These are phyloP conservation scores for Schizopygopsis pylzovi DNA, from an alignment of 2,797 vertebrate species.

Conservation along the genomic window DNA sequence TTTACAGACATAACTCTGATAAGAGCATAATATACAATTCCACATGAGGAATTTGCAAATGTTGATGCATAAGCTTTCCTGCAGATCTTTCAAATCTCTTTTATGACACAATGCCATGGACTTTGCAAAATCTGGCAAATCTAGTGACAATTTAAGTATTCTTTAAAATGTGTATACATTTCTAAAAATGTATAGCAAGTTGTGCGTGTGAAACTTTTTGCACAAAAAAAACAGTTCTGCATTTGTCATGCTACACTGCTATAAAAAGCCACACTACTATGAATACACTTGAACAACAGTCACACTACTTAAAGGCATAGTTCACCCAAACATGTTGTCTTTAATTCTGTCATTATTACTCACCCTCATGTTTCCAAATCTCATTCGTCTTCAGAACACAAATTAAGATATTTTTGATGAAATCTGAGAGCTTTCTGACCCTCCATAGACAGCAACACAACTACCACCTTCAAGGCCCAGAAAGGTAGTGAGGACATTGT, in stretches of 20 bases:
- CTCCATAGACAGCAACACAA: background rate
- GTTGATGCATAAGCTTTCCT: background rate
- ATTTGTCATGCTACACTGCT: background rate
- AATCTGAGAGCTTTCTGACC: background rate
- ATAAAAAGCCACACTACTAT: background rate
- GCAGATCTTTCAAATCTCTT: background rate
- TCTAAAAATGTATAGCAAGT: background rate
- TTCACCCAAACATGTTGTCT: background rate
- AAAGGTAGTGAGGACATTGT: background rate
- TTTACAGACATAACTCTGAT: constrained; percentile 24
- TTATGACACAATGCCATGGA: background rate
- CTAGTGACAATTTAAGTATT: background rate
- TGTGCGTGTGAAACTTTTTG: background rate
- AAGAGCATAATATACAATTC: background rate
- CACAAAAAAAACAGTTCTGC: background rate
- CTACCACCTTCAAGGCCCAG: background rate
- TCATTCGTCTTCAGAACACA: background rate
- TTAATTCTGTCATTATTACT: background rate
- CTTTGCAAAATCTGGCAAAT: background rate
- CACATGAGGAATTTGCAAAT: background rate
- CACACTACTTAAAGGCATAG: background rate
- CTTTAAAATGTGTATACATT: background rate
- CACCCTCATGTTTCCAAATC: background rate
- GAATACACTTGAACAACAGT: background rate
- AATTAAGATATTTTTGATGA: background rate